Evolutionary conservation across 1,140 invertebrate genomes (phyloP), one percentile per base, ranked within the genome.

Genomic region (Philaenus spumarius): DNA sequence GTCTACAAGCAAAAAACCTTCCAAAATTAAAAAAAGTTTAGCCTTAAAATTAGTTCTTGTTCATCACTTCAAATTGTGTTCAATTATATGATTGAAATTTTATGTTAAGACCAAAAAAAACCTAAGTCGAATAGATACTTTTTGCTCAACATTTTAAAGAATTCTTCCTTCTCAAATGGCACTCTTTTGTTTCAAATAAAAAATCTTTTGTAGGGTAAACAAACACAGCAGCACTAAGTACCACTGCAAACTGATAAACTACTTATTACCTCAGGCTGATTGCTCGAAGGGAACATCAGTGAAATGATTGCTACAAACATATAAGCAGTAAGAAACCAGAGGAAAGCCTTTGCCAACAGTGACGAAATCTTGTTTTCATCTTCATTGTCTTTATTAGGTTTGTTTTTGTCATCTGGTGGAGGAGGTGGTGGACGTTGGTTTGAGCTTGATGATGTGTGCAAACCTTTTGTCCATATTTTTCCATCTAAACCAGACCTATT

Each of bases 251-350:
- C 26, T 30, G 26, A 3, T 4, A 30, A 30, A 3, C 3, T 30
- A 30, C 26, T 4, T 30, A 30, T 68, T 71, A 86, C 83, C 75
- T 90, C 87, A 64, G 83, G 85, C 62, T 87, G 81, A 68, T 82
- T 85, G 43, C 80, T 83, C 23, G 79, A 80, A 1, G 86, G 84
- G 58, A 89, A 84, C 22, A 89, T 64, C 9, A 85, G 67, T 6
- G 85, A 85, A 52, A 87, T 77, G 35, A 86, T 73, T 34, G 84
- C 79, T 34, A 89, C 81, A 40, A 87, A 73, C 71, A 87, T 80
- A 66, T 85, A 88, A 30, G 84, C 84, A 19, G 82, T 83, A 9
- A 87, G 72, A 76, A 89, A 80, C 86, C 87, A 89, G 30, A 89
- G 75, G 12, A 83, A 78, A 2, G 82, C 84, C 70, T 90, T 90